Evolutionary conservation across 2,113 vertebrate species (phyloP), one percentile per base, ranked within the genome.

Genomic region (Rhinolophus ferrumequinum): DNA sequence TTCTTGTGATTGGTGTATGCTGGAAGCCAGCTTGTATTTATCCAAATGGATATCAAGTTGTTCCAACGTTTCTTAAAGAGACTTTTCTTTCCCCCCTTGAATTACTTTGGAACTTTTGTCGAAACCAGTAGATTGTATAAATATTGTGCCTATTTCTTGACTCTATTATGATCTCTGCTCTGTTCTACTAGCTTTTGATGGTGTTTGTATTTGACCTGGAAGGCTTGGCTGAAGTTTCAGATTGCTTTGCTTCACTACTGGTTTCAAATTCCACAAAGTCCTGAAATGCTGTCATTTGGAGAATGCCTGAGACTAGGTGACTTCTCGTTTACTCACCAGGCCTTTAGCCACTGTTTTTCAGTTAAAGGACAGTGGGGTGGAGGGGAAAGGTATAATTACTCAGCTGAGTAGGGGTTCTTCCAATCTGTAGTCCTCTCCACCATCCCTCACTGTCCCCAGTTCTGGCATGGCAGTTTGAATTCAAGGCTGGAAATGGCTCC

Each of bases 331-430:
- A 22, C 3, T 30, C 44, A 50, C 21, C 4, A 84, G 70, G 26
- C 0, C 15, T 19, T n/a, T 21, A 9, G 26, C 3, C 28, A 41
- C 7, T 62, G 22, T 33, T 67, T 89, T 12, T 38, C 7, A 86
- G 64, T 15, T 47, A 72, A 13, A 26, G 28, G 1, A 1, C 35
- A 35, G 35, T 13, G 0, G 9, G 18, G 9, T 3, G 5, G 1
- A 1, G 41, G 26, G 33, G 3, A 77, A 15, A 47, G 11, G 33
- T 21, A 14, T 24, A 52, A 22, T 9, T 54, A 1, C 21, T 41
- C 30, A 24, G 21, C 41, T 50, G 26, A 64, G 35, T 6, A 58
- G 15, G 19, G 9, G 0, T 38, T 56, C 54, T 73, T 76, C 7
- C 10, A 44, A 8, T 38, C 64, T 95, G 24, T 8, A 60, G 5